phyloP scores from a whole-genome alignment of 1,140 invertebrate species.

The Coptotermes formosanus region DNA sequence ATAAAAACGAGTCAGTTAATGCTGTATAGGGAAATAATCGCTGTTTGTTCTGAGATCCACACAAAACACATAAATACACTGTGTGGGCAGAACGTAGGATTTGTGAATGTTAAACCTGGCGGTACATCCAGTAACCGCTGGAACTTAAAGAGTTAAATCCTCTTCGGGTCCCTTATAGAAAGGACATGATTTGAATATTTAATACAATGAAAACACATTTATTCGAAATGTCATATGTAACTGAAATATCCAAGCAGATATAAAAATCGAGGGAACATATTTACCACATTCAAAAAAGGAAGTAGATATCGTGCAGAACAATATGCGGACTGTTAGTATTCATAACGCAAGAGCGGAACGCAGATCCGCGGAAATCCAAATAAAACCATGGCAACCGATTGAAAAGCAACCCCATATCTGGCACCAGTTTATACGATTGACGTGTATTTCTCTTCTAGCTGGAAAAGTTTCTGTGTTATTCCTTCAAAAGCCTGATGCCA shows the following conservation, averaged over 20 bases:
- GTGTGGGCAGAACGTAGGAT: too few species aligned
- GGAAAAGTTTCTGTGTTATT: constrained; percentile 12
- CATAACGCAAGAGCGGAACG: not conserved
- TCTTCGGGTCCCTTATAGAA: not conserved
- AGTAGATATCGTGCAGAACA: not conserved
- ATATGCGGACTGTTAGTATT: not conserved
- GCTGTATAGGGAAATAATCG: too few species aligned
- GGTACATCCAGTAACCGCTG: too few species aligned
- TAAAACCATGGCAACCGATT: constrained; percentile 8
- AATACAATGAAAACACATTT: not conserved
- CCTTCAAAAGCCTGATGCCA: constrained; percentile 4
- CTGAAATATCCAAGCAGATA: not conserved
- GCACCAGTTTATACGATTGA: constrained; percentile 5
- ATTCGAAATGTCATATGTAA: not conserved
- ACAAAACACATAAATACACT: too few species aligned
- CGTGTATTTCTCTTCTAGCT: not conserved
- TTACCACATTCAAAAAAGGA: not conserved
- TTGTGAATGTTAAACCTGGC: too few species aligned
- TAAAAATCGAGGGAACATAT: not conserved
- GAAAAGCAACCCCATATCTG: not conserved
- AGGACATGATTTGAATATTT: not conserved
- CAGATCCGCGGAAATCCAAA: constrained; percentile 9
- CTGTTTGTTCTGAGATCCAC: too few species aligned
- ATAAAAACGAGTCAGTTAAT: too few species aligned
- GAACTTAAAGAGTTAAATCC: too few species aligned